phyloP scores from a whole-genome alignment of 2,888 invertebrate species.

The Podabrus alpinus region DNA sequence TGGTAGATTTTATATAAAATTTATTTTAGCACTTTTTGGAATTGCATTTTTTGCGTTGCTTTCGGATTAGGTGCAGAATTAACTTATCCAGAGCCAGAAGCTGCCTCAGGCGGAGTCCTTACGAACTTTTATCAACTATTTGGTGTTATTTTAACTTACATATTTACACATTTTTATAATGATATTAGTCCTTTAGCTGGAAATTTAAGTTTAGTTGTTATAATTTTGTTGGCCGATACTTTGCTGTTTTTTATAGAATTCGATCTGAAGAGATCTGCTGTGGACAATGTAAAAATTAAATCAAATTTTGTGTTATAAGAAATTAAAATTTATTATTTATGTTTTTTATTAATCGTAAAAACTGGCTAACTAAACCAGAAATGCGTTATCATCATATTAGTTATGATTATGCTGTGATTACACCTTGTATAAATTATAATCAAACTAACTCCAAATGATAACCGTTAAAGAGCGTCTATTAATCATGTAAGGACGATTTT shows the following conservation, averaged over 20 bases:
- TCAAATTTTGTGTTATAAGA: background rate
- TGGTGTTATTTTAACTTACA: slow-evolving; percentile 39
- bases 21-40: slow-evolving; percentile 91
- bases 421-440: too few relatives aligned
- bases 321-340: background rate
- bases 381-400: too few relatives aligned
- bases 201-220: background rate
- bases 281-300: background rate
- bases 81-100: slow-evolving; percentile 94
- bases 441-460: too few relatives aligned
- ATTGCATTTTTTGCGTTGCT: slow-evolving; percentile 92
- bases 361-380: too few relatives aligned
- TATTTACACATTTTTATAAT: background rate
- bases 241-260: background rate
- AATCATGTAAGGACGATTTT: too few relatives aligned
- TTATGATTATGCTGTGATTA: too few relatives aligned
- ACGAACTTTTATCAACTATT: slow-evolving; percentile 68
- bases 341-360: too few relatives aligned
- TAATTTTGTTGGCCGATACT: background rate
- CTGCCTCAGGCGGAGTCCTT: slow-evolving; percentile 88
- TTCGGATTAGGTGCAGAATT: slow-evolving; percentile 96
- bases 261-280: background rate
- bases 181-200: background rate
- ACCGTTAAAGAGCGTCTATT: too few relatives aligned
- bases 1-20: background rate